Conservation (phyloP, 2,888 invertebrate species). For the Drosophila leonis region DNA sequence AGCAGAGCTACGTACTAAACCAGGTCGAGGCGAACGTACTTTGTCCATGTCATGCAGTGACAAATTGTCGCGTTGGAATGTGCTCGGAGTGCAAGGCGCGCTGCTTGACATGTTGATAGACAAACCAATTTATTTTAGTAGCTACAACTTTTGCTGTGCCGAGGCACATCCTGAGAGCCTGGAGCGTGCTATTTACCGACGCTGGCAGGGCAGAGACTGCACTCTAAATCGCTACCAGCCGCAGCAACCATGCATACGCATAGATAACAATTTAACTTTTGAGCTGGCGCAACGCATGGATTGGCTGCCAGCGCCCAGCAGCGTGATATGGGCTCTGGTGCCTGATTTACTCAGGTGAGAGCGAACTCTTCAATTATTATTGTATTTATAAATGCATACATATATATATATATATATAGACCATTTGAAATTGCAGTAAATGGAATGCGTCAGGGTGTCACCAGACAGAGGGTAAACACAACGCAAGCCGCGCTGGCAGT, state of each 20-base stretch:
- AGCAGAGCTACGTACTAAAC: slow-evolving; percentile 93
- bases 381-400: slow-evolving; percentile 72
- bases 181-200: slow-evolving; percentile 86
- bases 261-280: slow-evolving; percentile 81
- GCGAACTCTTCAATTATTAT: background rate
- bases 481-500: slow-evolving; percentile 86
- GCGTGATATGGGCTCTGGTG: slow-evolving; percentile 88
- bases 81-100: slow-evolving; percentile 94
- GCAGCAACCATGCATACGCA: slow-evolving; percentile 74
- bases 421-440: slow-evolving; percentile 90
- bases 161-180: slow-evolving; percentile 88
- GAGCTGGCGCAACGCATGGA: slow-evolving; percentile 83
- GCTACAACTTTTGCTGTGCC: slow-evolving; percentile 90
- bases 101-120: slow-evolving; percentile 89
- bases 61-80: slow-evolving; percentile 95
- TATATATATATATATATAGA: slow-evolving; percentile 87
- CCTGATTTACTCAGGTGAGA: slow-evolving; percentile 83
- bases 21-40: slow-evolving; percentile 95
- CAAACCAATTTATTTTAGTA: slow-evolving; percentile 89
- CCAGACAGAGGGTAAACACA: slow-evolving; percentile 87
- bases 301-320: slow-evolving; percentile 87
- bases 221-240: slow-evolving; percentile 52
- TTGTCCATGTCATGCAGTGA: slow-evolving; percentile 97
- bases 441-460: slow-evolving; percentile 92
- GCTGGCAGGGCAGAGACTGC: slow-evolving; percentile 76